Evolutionary conservation across 2,888 invertebrate genomes (phyloP).

Genomic region (Alloplasta piceator): DNA sequence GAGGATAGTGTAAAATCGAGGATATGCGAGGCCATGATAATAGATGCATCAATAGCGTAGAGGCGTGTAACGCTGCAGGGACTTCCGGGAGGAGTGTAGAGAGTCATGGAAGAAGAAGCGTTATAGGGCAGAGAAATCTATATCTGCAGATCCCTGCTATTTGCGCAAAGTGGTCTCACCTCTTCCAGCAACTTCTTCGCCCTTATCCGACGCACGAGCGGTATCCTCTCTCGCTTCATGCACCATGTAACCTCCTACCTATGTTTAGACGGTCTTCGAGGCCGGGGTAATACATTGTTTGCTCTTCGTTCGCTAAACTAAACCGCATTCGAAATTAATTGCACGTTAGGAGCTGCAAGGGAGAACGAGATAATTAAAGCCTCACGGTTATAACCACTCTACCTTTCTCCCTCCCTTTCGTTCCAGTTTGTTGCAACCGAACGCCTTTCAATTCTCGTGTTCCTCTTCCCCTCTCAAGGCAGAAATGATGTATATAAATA

Average conservation of each 20-base stretch:
- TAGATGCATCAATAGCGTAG: slow-evolving; percentile 57
- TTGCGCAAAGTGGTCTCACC: slow-evolving; percentile 79
- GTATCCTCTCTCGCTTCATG: slow-evolving; percentile 60
- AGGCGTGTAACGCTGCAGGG: slow-evolving; percentile 68
- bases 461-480: slow-evolving; percentile 39
- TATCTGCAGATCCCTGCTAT: slow-evolving; percentile 79
- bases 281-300: slow-evolving; percentile 79
- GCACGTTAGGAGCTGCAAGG: slow-evolving; percentile 76
- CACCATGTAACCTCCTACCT: slow-evolving; percentile 74
- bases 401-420: slow-evolving; percentile 43
- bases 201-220: neutral
- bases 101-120: slow-evolving; percentile 36
- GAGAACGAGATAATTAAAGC: slow-evolving; percentile 79
- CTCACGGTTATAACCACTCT: slow-evolving; percentile 73
- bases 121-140: slow-evolving; percentile 72
- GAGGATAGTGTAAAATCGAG: slow-evolving; percentile 36
- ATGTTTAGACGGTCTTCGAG: slow-evolving; percentile 75
- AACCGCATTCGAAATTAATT: slow-evolving; percentile 81
- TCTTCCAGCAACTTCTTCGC: slow-evolving; percentile 39
- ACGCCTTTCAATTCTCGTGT: slow-evolving; percentile 69
- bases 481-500: slow-evolving; percentile 8
- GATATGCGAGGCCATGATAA: slow-evolving; percentile 60
- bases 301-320: slow-evolving; percentile 81
- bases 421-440: slow-evolving; percentile 71
- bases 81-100: slow-evolving; percentile 52